Conservation (phyloP, 2,113 vertebrate genomes). For the Anguilla rostrata region DNA sequence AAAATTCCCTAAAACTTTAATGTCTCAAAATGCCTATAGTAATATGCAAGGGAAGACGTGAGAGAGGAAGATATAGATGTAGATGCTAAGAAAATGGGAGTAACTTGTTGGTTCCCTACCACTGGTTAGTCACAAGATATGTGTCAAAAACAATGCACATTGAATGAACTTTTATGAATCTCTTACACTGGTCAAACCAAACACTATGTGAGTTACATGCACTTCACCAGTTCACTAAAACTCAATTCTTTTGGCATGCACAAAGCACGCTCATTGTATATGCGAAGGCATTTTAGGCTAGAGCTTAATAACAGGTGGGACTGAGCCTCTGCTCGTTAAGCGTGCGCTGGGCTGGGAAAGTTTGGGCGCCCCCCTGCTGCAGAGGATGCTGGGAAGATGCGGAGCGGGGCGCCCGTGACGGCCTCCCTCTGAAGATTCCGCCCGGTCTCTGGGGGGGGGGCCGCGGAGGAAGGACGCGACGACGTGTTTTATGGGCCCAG, state of each 20-base stretch:
- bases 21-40: no score
- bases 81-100: no score
- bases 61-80: no score
- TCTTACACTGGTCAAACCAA: no score
- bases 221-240: no score
- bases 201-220: no score
- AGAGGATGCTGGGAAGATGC: neutral
- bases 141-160: no score
- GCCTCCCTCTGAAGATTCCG: slow-evolving; percentile 19
- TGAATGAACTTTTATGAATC: no score
- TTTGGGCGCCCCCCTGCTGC: neutral
- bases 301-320: neutral
- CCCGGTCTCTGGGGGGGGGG: neutral
- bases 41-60: no score
- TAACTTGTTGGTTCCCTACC: no score
- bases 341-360: neutral
- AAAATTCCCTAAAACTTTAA: no score
- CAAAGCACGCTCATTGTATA: neutral
- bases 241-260: neutral
- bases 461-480: slow-evolving; percentile 32
- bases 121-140: no score
- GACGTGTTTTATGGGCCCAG: slow-evolving; percentile 20
- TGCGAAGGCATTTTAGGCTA: neutral
- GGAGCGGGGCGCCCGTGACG: neutral
- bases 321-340: neutral